Conservation (phyloP, 1,140 invertebrate species). For the Antheraea mylitta region DNA sequence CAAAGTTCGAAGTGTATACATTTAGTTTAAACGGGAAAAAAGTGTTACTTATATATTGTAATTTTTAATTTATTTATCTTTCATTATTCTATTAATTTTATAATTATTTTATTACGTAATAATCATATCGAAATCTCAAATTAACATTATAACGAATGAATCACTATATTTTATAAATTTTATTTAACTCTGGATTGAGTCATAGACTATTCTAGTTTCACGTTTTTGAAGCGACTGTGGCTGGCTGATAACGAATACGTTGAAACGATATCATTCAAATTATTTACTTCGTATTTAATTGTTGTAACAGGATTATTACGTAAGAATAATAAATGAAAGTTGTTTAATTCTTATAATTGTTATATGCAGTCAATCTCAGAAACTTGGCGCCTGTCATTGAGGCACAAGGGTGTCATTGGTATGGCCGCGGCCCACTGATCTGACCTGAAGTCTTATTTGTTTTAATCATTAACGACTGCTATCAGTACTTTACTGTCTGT, state of each 20-base stretch:
- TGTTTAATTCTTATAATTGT: not conserved
- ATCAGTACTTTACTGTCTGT: constrained; percentile 60
- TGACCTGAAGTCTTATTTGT: constrained; percentile 31
- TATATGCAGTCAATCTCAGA: not conserved
- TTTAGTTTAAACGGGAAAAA: too few relatives aligned
- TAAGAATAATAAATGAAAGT: not conserved
- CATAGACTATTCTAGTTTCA: not conserved
- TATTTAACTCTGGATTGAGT: not conserved
- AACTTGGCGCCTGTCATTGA: not conserved
- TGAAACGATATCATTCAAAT: not conserved
- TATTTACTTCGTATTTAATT: not conserved
- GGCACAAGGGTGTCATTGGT: constrained; percentile 2
- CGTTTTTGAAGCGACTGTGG: not conserved
- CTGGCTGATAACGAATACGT: not conserved
- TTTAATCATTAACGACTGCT: constrained; percentile 60
- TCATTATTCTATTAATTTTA: too few relatives aligned
- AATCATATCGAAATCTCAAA: too few relatives aligned
- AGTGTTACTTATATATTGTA: too few relatives aligned
- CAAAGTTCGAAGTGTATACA: too few relatives aligned
- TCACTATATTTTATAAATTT: too few relatives aligned
- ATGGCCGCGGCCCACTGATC: not conserved
- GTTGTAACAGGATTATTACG: not conserved
- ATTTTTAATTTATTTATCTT: too few relatives aligned
- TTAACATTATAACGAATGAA: too few relatives aligned
- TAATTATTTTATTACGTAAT: too few relatives aligned